Conservation (phyloP, 2,113 vertebrate species). For the Natator depressus region DNA sequence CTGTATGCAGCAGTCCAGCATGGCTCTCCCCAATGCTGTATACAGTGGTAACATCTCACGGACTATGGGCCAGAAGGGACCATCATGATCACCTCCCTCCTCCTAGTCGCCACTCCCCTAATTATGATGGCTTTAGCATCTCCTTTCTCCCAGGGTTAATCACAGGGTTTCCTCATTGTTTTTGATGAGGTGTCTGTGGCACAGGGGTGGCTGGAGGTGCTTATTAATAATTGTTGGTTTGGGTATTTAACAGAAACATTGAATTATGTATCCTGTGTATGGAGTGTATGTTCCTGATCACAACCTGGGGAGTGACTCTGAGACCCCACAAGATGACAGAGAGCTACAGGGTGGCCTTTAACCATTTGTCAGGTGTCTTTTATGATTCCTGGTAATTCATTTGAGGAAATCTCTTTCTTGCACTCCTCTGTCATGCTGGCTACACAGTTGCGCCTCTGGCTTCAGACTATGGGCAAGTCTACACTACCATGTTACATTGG, state of each 20-base stretch:
- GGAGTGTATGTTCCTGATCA: not conserved
- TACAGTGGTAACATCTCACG: not conserved
- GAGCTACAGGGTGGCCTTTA: no score
- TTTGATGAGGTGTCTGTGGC: not conserved
- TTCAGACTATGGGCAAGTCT: no score
- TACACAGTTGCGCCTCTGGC: no score
- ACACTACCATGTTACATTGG: no score
- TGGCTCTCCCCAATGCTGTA: not conserved
- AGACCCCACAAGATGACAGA: not conserved
- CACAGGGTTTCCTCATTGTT: not conserved
- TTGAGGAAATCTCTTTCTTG: no score
- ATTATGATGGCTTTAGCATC: not conserved
- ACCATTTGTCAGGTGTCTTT: no score
- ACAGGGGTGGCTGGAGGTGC: not conserved
- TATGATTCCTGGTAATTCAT: no score
- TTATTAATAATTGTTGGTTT: not conserved
- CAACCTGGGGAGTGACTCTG: not conserved
- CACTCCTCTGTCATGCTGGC: no score
- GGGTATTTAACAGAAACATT: not conserved
- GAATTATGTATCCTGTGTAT: not conserved
- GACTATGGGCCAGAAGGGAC: not conserved
- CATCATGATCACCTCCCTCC: not conserved
- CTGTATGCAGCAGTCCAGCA: no score
- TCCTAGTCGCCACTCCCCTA: accelerated
- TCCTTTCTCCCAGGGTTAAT: not conserved